A percentile compares a stretch with the other conserved stretches of the same genome.
phyloP scores from a whole-genome alignment of 1,140 invertebrate genomes.

The Aricia agestis region DNA sequence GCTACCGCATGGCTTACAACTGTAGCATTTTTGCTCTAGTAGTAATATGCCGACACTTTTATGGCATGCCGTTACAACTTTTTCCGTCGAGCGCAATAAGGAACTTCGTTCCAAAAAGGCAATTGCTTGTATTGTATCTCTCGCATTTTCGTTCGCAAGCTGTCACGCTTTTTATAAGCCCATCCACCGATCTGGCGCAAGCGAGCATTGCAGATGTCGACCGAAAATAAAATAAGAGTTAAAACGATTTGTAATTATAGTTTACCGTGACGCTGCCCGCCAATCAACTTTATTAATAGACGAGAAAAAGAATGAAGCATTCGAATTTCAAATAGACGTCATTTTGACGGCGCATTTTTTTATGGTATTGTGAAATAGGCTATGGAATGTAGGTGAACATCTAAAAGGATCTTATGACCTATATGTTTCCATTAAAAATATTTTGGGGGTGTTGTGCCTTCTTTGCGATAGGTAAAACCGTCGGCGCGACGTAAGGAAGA shows the following conservation, averaged over 20 bases:
- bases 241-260: constrained; percentile 27
- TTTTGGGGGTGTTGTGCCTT: too few relatives aligned
- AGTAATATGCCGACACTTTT: too few relatives aligned
- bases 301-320: background rate
- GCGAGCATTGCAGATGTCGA: constrained; percentile 44
- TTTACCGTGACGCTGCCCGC: constrained; percentile 5
- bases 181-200: constrained; percentile 15
- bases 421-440: too few relatives aligned
- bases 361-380: background rate
- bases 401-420: background rate
- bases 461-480: too few relatives aligned
- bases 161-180: constrained; percentile 13
- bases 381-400: background rate
- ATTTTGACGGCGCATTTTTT: background rate
- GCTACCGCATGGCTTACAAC: too few relatives aligned
- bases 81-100: too few relatives aligned
- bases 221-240: constrained; percentile 48
- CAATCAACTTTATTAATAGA: constrained; percentile 10
- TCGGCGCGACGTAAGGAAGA: too few relatives aligned
- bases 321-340: background rate
- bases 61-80: too few relatives aligned
- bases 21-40: too few relatives aligned
- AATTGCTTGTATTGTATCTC: too few relatives aligned
- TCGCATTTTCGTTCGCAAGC: too few relatives aligned
- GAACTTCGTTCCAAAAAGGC: too few relatives aligned